These are phyloP conservation scores for Chydorus sphaericus DNA, from an alignment of 2,888 invertebrate species.

Conservation along the genomic window DNA sequence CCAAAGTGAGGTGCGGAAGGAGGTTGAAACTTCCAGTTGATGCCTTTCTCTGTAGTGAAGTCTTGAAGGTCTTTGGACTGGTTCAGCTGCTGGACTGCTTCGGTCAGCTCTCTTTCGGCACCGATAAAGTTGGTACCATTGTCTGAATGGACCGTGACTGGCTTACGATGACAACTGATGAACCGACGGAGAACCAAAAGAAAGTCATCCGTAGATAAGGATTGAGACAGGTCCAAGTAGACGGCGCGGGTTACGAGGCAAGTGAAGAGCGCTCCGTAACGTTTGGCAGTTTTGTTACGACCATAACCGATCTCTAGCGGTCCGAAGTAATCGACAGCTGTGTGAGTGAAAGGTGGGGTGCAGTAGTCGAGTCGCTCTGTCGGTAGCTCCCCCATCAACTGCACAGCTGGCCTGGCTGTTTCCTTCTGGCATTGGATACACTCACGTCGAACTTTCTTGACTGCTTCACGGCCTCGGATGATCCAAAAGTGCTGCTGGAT, in stretches of 20 bases:
- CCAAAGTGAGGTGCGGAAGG: conserved; percentile 9
- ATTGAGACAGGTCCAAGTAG: conserved; percentile 16
- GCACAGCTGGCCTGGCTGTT: conserved; percentile 10
- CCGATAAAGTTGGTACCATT: conserved; percentile 18
- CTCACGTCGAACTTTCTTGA: conserved; percentile 4
- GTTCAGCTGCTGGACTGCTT: not conserved
- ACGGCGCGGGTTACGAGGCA: conserved; percentile 17
- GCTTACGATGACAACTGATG: conserved; percentile 16
- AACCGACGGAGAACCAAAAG: conserved; percentile 17
- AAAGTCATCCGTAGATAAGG: conserved; percentile 16
- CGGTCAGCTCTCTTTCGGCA: conserved; percentile 5
- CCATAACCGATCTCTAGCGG: conserved; percentile 12
- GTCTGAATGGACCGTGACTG: conserved; percentile 16
- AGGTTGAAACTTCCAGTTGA: conserved; percentile 11
- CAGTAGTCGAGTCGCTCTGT: not conserved
- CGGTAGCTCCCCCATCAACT: conserved; percentile 16
- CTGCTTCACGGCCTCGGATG: conserved; percentile 8
- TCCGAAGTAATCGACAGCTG: conserved; percentile 17
- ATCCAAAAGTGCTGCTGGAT: conserved; percentile 13
- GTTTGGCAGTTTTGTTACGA: not conserved
- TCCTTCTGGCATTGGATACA: conserved; percentile 12
- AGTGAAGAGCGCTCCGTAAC: conserved; percentile 14
- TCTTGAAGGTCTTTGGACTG: not conserved
- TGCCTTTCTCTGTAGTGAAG: not conserved
- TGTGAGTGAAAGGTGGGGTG: conserved; percentile 15